Percentiles rank a stretch among this genome's conserved stretches.
These are phyloP conservation scores for Zaprionus capensis DNA, from an alignment of 1,140 invertebrate genomes.

Conservation along the genomic window DNA sequence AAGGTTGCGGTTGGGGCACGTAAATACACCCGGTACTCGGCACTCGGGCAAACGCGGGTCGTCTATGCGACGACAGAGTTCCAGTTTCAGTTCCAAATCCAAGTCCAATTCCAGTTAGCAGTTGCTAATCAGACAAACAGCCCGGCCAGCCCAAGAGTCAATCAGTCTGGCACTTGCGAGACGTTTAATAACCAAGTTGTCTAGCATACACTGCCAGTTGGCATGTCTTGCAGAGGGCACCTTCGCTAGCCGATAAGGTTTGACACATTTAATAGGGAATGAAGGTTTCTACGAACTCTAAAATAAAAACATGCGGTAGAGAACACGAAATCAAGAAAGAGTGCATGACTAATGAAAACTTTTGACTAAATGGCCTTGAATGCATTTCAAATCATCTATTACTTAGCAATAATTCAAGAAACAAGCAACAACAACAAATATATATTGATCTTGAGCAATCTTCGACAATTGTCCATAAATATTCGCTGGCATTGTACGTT, in stretches of 20 bases:
- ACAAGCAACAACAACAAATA: not conserved
- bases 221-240: not conserved
- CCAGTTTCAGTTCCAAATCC: not conserved
- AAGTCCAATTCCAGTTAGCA: slow-evolving; percentile 35
- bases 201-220: slow-evolving; percentile 1
- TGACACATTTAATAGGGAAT: no score
- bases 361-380: not conserved
- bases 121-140: slow-evolving; percentile 24
- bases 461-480: not conserved
- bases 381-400: not conserved
- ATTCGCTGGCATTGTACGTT: not conserved
- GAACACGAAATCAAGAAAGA: not conserved
- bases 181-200: slow-evolving; percentile 5
- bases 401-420: not conserved
- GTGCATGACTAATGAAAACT: no score
- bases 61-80: slow-evolving; percentile 18
- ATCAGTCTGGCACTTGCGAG: slow-evolving; percentile 3
- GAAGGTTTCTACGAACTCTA: no score
- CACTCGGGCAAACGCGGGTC: slow-evolving; percentile 11
- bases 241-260: not conserved
- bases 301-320: not conserved
- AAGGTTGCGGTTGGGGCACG: slow-evolving; percentile 69
- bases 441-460: not conserved
- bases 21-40: slow-evolving; percentile 42
- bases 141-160: slow-evolving; percentile 4